Percentiles rank a stretch among this genome's conserved stretches.
These are phyloP conservation scores for Monoplex corrugatus DNA, from an alignment of 2,888 invertebrate species.

Conservation along the genomic window DNA sequence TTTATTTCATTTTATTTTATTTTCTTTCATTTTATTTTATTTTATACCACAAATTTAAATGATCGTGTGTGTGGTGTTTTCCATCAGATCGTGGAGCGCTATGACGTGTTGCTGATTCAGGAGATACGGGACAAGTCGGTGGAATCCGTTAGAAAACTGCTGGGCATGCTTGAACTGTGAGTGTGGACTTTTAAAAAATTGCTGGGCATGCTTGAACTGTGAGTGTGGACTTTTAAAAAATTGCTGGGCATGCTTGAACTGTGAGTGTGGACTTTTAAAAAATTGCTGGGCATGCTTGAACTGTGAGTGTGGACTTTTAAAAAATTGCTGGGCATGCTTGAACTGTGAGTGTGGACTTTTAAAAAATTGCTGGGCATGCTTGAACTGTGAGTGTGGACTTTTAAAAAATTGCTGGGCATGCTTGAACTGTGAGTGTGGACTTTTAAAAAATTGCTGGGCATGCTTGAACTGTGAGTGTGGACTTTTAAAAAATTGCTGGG, in stretches of 20 bases:
- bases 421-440: too few relatives aligned
- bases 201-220: constrained; percentile 7
- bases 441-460: constrained; percentile 5
- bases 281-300: constrained; percentile 12
- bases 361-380: constrained; percentile 1
- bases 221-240: constrained; percentile 26
- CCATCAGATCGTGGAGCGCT: constrained; percentile 65
- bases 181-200: constrained; percentile 23
- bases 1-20: too few relatives aligned
- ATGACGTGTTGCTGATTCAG: constrained; percentile 69
- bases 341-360: too few relatives aligned
- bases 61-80: not conserved
- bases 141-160: constrained; percentile 53
- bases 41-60: too few relatives aligned
- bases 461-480: too few relatives aligned
- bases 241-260: constrained; percentile 2
- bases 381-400: too few relatives aligned
- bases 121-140: constrained; percentile 66
- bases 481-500: too few relatives aligned
- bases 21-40: too few relatives aligned
- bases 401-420: not conserved
- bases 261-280: constrained; percentile 26
- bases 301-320: not conserved
- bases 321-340: not conserved
- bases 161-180: constrained; percentile 17